Evolutionary conservation across 2,888 invertebrate species (phyloP).

Genomic region (Eupithecia subfuscata): DNA sequence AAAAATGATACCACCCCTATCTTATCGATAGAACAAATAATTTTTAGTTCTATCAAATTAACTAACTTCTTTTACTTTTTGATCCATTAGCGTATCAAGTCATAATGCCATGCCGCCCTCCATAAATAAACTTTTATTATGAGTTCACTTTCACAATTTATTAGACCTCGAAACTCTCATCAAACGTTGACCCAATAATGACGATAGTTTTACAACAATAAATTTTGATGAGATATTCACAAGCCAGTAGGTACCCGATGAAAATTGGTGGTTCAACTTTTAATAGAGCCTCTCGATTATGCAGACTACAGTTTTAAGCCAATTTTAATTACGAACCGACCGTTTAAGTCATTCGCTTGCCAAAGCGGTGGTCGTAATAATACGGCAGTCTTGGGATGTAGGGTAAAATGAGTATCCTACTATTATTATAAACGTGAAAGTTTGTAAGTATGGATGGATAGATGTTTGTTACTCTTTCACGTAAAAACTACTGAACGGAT

Average conservation of each 20-base stretch:
- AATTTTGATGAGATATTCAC: conserved; percentile 49
- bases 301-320: conserved; percentile 60
- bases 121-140: conserved; percentile 1
- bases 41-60: neutral
- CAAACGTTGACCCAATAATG: conserved; percentile 20
- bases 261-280: conserved; percentile 55
- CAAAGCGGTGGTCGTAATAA: neutral
- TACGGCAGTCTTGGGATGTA: neutral
- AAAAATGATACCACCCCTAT: no score
- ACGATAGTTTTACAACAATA: conserved; percentile 33
- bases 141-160: neutral
- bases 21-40: no score
- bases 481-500: no score
- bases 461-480: no score
- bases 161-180: conserved; percentile 7
- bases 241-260: conserved; percentile 43
- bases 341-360: no score
- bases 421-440: no score
- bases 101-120: neutral
- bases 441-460: no score
- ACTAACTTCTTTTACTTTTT: neutral
- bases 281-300: conserved; percentile 61
- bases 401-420: neutral
- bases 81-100: neutral
- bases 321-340: conserved; percentile 63